Evolutionary conservation across 2,797 vertebrate genomes (phyloP).

Genomic region (Okamejei kenojei): DNA sequence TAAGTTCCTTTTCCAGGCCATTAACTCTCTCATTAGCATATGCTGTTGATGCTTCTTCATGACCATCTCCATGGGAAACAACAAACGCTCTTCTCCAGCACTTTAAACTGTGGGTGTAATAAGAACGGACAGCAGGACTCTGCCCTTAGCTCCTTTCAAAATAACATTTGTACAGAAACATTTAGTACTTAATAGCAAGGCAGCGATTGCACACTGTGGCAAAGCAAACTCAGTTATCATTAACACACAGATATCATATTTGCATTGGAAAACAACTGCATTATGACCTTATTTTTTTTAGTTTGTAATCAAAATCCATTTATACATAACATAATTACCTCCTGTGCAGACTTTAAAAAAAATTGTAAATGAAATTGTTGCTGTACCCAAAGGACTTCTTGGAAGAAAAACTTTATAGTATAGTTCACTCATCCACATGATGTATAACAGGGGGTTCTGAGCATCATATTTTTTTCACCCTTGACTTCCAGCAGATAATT

Average conservation of each 20-base stretch:
- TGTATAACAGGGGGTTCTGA: background rate
- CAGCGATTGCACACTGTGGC: background rate
- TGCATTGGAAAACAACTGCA: background rate
- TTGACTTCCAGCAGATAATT: background rate
- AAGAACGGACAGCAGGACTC: constrained; percentile 30
- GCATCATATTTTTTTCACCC: background rate
- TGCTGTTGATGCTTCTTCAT: constrained; percentile 32
- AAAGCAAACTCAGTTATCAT: constrained; percentile 18
- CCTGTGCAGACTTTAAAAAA: background rate
- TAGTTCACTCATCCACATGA: background rate
- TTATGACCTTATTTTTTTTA: constrained; percentile 9
- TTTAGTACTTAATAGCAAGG: constrained; percentile 14
- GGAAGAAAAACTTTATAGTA: background rate
- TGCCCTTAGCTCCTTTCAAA: constrained; percentile 34
- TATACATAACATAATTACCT: background rate
- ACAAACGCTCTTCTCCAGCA: background rate
- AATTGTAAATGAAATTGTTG: constrained; percentile 2
- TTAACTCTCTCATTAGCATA: constrained; percentile 36
- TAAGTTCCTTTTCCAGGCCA: constrained; percentile 22
- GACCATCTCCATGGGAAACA: constrained; percentile 17
- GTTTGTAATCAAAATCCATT: constrained; percentile 8
- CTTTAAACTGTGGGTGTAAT: constrained; percentile 38
- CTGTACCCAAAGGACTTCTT: background rate
- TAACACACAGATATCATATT: constrained; percentile 11
- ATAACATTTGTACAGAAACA: constrained; percentile 32